Percentiles rank a stretch among this genome's conserved stretches.
These are phyloP conservation scores for Plecturocebus donacophilus DNA, from an alignment of 2,113 vertebrate genomes.

Conservation along the genomic window DNA sequence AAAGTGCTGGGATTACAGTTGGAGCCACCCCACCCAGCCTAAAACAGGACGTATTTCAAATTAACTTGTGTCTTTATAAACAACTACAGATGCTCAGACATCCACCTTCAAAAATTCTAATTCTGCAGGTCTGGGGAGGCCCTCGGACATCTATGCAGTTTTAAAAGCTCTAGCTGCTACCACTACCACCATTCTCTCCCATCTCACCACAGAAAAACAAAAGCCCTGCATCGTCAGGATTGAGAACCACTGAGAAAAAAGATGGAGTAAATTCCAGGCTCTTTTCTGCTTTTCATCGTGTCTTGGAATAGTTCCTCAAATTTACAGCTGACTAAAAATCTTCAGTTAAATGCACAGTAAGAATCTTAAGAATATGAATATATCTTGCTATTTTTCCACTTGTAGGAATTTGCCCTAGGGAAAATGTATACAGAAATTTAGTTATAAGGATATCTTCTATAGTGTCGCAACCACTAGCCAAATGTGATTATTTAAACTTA, in stretches of 20 bases:
- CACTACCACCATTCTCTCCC: neutral
- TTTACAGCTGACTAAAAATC: neutral
- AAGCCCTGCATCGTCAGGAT: neutral
- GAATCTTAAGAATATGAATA: neutral
- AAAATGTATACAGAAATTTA: neutral
- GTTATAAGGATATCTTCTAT: neutral
- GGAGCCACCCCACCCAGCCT: too few relatives aligned
- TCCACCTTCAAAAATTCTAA: neutral
- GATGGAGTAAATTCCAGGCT: neutral
- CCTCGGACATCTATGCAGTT: neutral
- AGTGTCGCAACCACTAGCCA: neutral
- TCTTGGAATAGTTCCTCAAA: neutral
- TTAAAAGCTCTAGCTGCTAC: neutral
- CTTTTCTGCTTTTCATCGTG: neutral
- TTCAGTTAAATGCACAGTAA: neutral
- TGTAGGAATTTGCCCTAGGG: neutral
- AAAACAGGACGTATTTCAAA: neutral
- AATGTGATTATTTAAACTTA: neutral
- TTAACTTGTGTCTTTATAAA: neutral
- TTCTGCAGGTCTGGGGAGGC: neutral
- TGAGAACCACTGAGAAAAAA: neutral
- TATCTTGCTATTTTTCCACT: neutral
- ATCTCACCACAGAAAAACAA: neutral
- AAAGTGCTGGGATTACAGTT: too few relatives aligned
- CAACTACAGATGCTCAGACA: neutral